Evolutionary conservation across 35 echinoderm and acorn worm genomes (phyloP).

Genomic region (Ptychodera flava): DNA sequence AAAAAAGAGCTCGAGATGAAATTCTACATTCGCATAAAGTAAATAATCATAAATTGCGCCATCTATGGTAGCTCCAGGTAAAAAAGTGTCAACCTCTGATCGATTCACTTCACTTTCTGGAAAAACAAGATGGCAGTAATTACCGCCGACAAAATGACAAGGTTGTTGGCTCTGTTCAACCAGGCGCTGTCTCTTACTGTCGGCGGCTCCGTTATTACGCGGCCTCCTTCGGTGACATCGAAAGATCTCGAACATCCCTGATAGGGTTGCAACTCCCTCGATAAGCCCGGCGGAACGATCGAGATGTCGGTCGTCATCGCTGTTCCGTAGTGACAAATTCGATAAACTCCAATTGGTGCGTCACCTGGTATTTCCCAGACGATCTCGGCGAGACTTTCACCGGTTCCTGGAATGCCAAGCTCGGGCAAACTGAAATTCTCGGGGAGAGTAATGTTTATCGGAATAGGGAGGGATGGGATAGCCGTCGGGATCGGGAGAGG

Average conservation of each 20-base stretch:
- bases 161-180: too few relatives aligned
- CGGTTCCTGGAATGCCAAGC: background rate
- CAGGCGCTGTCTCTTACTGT: too few relatives aligned
- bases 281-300: background rate
- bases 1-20: too few relatives aligned
- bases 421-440: background rate
- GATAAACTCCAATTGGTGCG: background rate
- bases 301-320: background rate
- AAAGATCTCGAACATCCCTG: background rate
- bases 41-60: too few relatives aligned
- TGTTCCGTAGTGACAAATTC: background rate
- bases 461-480: background rate
- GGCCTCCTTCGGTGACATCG: background rate
- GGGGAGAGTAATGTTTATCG: background rate
- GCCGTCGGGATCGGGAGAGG: background rate
- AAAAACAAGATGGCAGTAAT: too few relatives aligned
- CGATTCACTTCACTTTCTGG: too few relatives aligned
- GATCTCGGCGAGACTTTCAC: background rate
- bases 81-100: too few relatives aligned
- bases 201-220: too few relatives aligned
- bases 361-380: background rate
- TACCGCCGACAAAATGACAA: too few relatives aligned
- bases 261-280: background rate
- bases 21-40: too few relatives aligned
- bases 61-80: too few relatives aligned